Evolutionary conservation across 2,888 invertebrate species (phyloP).

Genomic region (Tethea ocularis): DNA sequence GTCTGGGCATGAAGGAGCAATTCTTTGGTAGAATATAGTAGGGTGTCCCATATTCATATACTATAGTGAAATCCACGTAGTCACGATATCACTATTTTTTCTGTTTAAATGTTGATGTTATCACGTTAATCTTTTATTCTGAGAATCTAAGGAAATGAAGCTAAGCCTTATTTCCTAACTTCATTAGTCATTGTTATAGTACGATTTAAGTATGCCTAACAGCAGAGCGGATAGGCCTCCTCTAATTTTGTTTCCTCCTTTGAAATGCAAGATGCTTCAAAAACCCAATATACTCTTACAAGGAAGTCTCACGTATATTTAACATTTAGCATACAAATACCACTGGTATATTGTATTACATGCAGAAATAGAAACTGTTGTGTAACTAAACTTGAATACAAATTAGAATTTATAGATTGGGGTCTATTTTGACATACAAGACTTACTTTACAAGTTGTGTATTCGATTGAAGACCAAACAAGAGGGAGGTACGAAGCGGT

Average conservation of each 20-base stretch:
- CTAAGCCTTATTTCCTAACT: too few relatives aligned
- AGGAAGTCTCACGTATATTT: neutral
- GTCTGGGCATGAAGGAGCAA: neutral
- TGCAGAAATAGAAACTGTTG: neutral
- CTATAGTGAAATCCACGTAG: neutral
- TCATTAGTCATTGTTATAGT: neutral
- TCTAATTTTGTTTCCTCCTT: neutral
- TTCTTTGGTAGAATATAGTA: too few relatives aligned
- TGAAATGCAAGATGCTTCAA: neutral
- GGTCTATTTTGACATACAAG: neutral
- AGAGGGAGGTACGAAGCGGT: slow-evolving; percentile 29
- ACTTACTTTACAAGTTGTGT: neutral
- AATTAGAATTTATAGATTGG: neutral
- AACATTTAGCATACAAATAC: neutral
- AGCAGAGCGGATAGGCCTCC: neutral
- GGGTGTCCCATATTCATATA: too few relatives aligned
- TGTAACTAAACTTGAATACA: slow-evolving; percentile 20
- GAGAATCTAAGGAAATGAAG: neutral
- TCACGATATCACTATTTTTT: too few relatives aligned
- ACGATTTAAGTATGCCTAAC: neutral
- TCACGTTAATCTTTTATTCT: neutral
- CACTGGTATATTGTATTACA: neutral
- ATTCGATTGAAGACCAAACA: neutral
- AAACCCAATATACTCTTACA: neutral
- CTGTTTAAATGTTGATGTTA: too few relatives aligned